Conservation (phyloP, 2,888 invertebrate species). For the Ecdyonurus torrentis region DNA sequence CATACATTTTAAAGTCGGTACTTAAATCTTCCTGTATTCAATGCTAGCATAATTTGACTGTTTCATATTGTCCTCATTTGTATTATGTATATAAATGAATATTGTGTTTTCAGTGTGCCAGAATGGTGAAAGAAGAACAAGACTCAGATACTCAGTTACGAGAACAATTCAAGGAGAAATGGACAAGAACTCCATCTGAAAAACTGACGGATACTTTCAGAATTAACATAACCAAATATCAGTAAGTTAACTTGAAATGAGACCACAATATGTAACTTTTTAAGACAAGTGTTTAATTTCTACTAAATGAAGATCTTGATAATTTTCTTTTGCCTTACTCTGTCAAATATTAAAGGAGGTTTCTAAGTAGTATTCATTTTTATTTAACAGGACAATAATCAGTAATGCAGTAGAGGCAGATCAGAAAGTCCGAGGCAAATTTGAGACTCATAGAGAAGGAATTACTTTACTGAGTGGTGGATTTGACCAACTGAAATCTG, state of each 20-base stretch:
- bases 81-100: constrained; percentile 2
- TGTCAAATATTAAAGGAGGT: background rate
- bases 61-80: background rate
- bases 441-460: constrained; percentile 53
- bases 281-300: too few species aligned
- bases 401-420: constrained; percentile 73
- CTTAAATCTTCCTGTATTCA: too few species aligned
- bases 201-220: constrained; percentile 79
- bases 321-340: too few species aligned
- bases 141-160: constrained; percentile 76
- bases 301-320: too few species aligned
- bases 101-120: constrained; percentile 43
- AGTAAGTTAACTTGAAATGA: too few species aligned
- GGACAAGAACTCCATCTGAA: constrained; percentile 78
- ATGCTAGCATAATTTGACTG: background rate
- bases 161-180: constrained; percentile 79
- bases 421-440: constrained; percentile 73
- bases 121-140: constrained; percentile 79
- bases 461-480: constrained; percentile 67
- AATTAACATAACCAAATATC: constrained; percentile 80
- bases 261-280: too few species aligned
- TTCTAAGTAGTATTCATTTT: background rate
- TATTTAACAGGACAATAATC: constrained; percentile 40
- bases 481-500: constrained; percentile 46
- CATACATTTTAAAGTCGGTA: too few species aligned